Evolutionary conservation across 2,888 invertebrate species (phyloP).

Genomic region (Bibio marci): DNA sequence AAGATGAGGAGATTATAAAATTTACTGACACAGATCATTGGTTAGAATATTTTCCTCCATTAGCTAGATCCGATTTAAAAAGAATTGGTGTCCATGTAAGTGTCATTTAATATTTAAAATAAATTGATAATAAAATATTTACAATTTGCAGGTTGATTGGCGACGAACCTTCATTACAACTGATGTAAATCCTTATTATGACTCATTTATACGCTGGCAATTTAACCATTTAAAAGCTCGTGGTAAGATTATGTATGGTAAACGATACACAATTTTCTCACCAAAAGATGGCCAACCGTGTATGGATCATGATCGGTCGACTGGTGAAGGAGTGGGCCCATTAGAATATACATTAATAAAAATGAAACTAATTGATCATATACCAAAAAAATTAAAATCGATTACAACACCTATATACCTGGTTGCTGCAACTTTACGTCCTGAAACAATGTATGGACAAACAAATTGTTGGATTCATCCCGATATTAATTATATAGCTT

Average conservation of each 20-base stretch:
- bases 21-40: conserved; percentile 86
- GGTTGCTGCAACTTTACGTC: conserved; percentile 93
- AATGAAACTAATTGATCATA: conserved; percentile 52
- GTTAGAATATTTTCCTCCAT: conserved; percentile 94
- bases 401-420: conserved; percentile 30
- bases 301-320: conserved; percentile 96
- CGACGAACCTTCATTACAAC: conserved; percentile 96
- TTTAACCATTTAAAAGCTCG: conserved; percentile 68
- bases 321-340: conserved; percentile 94
- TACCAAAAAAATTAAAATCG: conserved; percentile 33
- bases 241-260: conserved; percentile 90
- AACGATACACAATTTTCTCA: conserved; percentile 90
- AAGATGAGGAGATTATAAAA: conserved; percentile 77
- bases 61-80: conserved; percentile 70
- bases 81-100: conserved; percentile 79
- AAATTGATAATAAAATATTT: conserved; percentile 5
- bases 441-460: conserved; percentile 99
- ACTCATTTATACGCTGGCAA: conserved; percentile 97
- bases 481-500: conserved; percentile 83
- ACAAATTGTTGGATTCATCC: conserved; percentile 98
- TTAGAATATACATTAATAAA: conserved; percentile 97
- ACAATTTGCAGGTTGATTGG: conserved; percentile 72
- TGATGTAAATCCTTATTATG: conserved; percentile 92
- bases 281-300: conserved; percentile 96
- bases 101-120: conserved; percentile 7